Base-by-base conservation (phyloP, 2,797 vertebrate genomes). In the Sebastes iracundus region DNA sequence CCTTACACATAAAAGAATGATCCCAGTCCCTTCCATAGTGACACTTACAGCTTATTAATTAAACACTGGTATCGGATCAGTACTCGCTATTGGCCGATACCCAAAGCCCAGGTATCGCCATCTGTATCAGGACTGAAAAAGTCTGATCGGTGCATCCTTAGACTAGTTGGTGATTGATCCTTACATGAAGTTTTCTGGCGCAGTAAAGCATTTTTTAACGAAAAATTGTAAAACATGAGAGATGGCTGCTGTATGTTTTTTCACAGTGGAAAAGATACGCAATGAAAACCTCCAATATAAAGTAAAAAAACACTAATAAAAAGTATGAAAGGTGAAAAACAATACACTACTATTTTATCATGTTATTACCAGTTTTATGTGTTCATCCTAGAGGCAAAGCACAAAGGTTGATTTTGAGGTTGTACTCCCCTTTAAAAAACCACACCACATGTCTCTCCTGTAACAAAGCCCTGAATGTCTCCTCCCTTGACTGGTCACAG, bases 401-500 rank as follows among this genome's bases (percentile, higher is more conserved):
- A 90, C 89, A 93, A 91, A 92, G 92, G 87, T 91, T 88, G 88
- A 90, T 67, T 90, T 92, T 90, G 72, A 93, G 87, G 84, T 93
- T 92, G 85, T 90, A 82, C 87, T 85, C 86, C 72, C 85, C 81
- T 91, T 91, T 90, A 88, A 89, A 92, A 94, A 94, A 89, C 77
- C 82, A 90, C 92, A 95, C 95, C 96, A 96, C 96, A 96, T 96
- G 95, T 95, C 93, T 93, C 93, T 95, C 93, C 94, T 93, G 93
- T 95, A 96, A 96, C 96, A 96, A 96, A 96, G 96, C 95, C 94
- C 89, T 94, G 92, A 93, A 95, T 95, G 95, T 95, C 94, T 96
- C 93, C 95, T 96, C 96, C 95, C 96, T 96, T 96, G 94, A 94
- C 96, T 96, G 95, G 94, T 96, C 96, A 96, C 95, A 95, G 94